phyloP scores from a whole-genome alignment of 2,113 vertebrate genomes.

The Alosa alosa region DNA sequence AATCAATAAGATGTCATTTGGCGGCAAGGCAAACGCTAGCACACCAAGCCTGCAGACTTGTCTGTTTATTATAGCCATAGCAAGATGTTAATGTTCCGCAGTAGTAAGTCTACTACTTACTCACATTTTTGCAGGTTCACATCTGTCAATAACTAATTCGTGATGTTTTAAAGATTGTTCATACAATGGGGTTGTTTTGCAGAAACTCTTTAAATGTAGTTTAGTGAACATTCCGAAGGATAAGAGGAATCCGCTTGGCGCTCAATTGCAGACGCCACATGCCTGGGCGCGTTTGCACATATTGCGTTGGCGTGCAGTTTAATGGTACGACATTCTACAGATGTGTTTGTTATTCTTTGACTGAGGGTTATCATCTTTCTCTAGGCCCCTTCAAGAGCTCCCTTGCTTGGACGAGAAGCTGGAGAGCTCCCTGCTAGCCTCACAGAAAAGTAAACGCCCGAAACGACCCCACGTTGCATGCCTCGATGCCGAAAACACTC shows the following conservation, averaged over 20 bases:
- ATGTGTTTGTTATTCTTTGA: background rate
- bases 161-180: background rate
- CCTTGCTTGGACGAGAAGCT: constrained; percentile 69
- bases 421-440: constrained; percentile 56
- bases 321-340: background rate
- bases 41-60: background rate
- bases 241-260: background rate
- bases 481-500: constrained; percentile 78
- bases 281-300: background rate
- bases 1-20: background rate
- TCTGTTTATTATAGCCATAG: background rate
- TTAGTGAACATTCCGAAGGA: background rate
- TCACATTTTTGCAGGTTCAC: background rate
- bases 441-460: constrained; percentile 49
- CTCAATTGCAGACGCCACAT: background rate
- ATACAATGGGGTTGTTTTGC: background rate
- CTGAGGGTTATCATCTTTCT: constrained; percentile 36
- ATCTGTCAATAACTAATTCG: background rate
- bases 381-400: constrained; percentile 80
- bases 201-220: background rate
- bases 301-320: background rate
- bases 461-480: constrained; percentile 56
- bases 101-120: background rate
- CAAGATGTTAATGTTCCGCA: background rate
- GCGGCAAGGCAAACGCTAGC: background rate